phyloP scores from a whole-genome alignment of 2,888 invertebrate species.

The Ochropleura leucogaster region DNA sequence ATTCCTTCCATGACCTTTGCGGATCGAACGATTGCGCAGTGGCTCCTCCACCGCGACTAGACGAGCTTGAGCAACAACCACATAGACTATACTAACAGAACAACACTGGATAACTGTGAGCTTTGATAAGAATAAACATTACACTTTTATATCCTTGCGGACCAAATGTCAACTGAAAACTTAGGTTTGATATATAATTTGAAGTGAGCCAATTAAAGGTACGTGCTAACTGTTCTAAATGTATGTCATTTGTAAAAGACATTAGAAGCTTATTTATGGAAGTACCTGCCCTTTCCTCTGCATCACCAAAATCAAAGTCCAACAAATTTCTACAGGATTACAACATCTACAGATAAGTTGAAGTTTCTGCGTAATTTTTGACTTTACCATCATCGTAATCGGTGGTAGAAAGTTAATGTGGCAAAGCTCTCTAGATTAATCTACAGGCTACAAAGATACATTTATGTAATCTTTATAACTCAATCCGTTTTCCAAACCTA shows the following conservation, averaged over 20 bases:
- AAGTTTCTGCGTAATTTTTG: neutral
- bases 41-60: conserved; percentile 85
- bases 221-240: too few relatives aligned
- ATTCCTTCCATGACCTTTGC: conserved; percentile 90
- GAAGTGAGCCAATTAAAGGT: neutral
- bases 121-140: neutral
- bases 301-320: neutral
- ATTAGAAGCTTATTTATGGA: neutral
- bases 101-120: conserved; percentile 12
- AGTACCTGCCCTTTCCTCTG: neutral
- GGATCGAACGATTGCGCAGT: conserved; percentile 89
- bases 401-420: neutral
- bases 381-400: too few relatives aligned
- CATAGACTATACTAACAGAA: conserved; percentile 75
- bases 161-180: neutral
- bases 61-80: conserved; percentile 87
- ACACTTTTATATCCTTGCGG: neutral
- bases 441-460: too few relatives aligned
- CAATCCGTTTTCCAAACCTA: neutral
- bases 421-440: neutral
- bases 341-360: too few relatives aligned
- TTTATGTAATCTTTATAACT: neutral
- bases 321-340: neutral
- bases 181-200: neutral
- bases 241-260: neutral